Evolutionary conservation across 2,797 vertebrate genomes (phyloP).

Genomic region (Oreochromis grahami): DNA sequence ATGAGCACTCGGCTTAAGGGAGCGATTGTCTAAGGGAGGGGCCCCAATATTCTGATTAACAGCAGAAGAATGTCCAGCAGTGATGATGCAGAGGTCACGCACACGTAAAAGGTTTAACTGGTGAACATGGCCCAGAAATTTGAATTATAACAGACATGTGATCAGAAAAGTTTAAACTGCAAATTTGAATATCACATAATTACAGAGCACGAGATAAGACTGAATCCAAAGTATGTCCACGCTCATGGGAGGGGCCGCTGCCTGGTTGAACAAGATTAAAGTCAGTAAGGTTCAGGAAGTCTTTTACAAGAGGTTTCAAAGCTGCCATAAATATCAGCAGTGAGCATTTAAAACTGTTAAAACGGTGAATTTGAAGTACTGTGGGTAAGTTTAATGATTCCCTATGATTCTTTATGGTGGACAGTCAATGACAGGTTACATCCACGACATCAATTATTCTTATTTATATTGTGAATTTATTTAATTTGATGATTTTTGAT

Average conservation of each 20-base stretch:
- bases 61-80: neutral
- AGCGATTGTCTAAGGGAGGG: neutral
- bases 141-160: neutral
- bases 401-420: rapidly evolving
- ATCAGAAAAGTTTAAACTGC: neutral
- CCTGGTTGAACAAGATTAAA: neutral
- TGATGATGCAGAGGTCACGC: rapidly evolving
- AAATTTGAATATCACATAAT: neutral
- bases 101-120: neutral
- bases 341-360: neutral
- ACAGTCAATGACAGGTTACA: neutral
- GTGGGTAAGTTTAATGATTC: neutral
- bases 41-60: neutral
- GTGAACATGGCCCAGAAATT: rapidly evolving
- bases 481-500: neutral
- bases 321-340: rapidly evolving
- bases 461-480: rapidly evolving
- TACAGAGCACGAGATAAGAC: neutral
- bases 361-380: neutral
- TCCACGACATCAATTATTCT: neutral
- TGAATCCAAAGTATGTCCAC: neutral
- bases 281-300: neutral
- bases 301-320: neutral
- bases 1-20: neutral
- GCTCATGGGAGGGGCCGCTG: neutral